Conservation (phyloP, 2,113 vertebrate species). For the Gopherus flavomarginatus region DNA sequence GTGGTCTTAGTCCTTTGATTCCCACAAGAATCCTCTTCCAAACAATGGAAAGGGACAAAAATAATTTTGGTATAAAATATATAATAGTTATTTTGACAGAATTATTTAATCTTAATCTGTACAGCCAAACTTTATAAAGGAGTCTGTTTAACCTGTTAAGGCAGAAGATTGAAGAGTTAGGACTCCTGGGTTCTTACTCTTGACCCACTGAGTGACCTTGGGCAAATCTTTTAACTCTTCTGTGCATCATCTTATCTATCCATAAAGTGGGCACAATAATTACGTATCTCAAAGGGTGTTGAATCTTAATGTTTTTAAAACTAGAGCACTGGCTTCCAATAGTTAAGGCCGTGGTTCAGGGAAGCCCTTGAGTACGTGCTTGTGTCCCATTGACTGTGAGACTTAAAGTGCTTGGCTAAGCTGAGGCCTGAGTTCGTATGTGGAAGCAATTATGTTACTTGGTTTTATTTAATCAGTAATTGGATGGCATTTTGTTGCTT, state of each 20-base stretch:
- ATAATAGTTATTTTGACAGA: neutral
- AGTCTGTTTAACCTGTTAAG: neutral
- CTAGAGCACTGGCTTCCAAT: constrained; percentile 34
- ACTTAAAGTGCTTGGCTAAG: constrained; percentile 24
- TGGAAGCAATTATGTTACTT: neutral
- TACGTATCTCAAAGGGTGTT: neutral
- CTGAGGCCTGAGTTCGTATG: constrained; percentile 17
- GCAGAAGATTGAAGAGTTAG: neutral
- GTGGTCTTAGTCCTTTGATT: neutral
- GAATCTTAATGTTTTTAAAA: neutral
- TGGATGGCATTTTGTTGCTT: neutral
- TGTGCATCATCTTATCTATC: neutral
- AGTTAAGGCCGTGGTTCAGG: constrained; percentile 39
- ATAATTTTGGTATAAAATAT: neutral
- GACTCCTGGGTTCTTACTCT: neutral
- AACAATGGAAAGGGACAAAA: neutral
- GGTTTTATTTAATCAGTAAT: constrained; percentile 53
- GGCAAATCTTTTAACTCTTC: neutral
- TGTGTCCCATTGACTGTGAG: neutral
- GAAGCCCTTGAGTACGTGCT: constrained; percentile 49
- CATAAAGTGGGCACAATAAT: constrained; percentile 29
- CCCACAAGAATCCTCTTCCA: neutral
- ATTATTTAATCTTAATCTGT: neutral
- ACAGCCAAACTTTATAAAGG: neutral
- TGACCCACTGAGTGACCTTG: rapidly evolving